These are phyloP conservation scores for Lysandra bellargus DNA, from an alignment of 2,888 invertebrate genomes.

Conservation along the genomic window DNA sequence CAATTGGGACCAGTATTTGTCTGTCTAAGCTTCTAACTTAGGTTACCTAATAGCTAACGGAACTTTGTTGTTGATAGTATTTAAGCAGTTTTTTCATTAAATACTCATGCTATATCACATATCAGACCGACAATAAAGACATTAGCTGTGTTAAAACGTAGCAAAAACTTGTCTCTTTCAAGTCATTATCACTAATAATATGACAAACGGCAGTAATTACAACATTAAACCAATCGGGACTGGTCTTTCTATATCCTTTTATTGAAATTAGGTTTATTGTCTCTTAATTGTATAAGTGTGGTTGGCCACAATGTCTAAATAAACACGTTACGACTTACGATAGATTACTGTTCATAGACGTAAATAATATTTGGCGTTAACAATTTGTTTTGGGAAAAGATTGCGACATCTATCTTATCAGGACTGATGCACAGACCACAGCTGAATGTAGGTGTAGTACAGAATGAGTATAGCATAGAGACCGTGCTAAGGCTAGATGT, in stretches of 20 bases:
- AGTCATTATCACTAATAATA: not conserved
- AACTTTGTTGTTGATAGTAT: too few relatives aligned
- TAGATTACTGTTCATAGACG: not conserved
- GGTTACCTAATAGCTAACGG: too few relatives aligned
- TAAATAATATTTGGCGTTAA: not conserved
- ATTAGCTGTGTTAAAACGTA: too few relatives aligned
- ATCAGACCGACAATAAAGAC: too few relatives aligned
- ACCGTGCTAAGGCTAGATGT: too few relatives aligned
- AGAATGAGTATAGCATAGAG: too few relatives aligned
- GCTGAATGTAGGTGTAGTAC: not conserved
- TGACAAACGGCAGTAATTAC: not conserved
- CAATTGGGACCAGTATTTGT: too few relatives aligned
- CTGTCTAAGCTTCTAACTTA: too few relatives aligned
- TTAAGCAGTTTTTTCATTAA: too few relatives aligned
- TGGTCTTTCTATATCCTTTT: not conserved
- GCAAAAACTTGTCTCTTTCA: too few relatives aligned
- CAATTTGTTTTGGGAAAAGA: not conserved
- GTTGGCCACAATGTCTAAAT: not conserved
- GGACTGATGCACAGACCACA: not conserved
- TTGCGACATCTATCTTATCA: too few relatives aligned
- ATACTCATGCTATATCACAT: too few relatives aligned
- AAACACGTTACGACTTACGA: not conserved
- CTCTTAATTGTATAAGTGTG: not conserved
- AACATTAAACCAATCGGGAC: not conserved
- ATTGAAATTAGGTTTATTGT: slow-evolving; percentile 2